Conservation (phyloP, 2,888 invertebrate species). For the Blomia tropicalis region DNA sequence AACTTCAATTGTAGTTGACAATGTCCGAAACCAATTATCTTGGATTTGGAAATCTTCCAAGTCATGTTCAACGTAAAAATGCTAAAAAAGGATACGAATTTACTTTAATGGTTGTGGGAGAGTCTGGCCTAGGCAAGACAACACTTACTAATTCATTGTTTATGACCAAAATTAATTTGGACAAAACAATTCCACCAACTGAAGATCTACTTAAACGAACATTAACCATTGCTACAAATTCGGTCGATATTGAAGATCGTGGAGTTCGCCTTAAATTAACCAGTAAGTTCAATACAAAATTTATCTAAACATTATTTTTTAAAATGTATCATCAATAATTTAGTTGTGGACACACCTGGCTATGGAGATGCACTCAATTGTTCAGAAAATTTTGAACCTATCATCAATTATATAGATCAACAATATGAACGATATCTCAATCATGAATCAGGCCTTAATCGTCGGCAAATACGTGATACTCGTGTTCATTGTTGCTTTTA, state of each 20-base stretch:
- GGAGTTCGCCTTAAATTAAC: slow-evolving; percentile 82
- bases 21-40: not conserved
- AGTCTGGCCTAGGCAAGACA: slow-evolving; percentile 54
- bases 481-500: slow-evolving; percentile 95
- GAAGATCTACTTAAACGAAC: slow-evolving; percentile 40
- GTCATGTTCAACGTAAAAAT: slow-evolving; percentile 89
- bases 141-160: slow-evolving; percentile 88
- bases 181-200: slow-evolving; percentile 19
- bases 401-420: slow-evolving; percentile 79
- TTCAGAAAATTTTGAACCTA: slow-evolving; percentile 47
- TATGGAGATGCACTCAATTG: slow-evolving; percentile 90
- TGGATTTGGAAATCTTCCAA: slow-evolving; percentile 84
- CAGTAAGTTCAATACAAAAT: slow-evolving; percentile 34
- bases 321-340: no score
- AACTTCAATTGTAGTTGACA: no score
- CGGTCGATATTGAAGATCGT: slow-evolving; percentile 87
- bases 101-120: slow-evolving; percentile 69
- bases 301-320: not conserved
- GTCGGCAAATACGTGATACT: slow-evolving; percentile 89
- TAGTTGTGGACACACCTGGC: slow-evolving; percentile 79
- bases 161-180: slow-evolving; percentile 76
- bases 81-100: slow-evolving; percentile 97
- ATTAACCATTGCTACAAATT: slow-evolving; percentile 80
- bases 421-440: slow-evolving; percentile 59
- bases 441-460: slow-evolving; percentile 54